Percentiles rank a stretch among this genome's conserved stretches.
phyloP scores from a whole-genome alignment of 2,888 invertebrate genomes.

The Ichneumoninae sp. region DNA sequence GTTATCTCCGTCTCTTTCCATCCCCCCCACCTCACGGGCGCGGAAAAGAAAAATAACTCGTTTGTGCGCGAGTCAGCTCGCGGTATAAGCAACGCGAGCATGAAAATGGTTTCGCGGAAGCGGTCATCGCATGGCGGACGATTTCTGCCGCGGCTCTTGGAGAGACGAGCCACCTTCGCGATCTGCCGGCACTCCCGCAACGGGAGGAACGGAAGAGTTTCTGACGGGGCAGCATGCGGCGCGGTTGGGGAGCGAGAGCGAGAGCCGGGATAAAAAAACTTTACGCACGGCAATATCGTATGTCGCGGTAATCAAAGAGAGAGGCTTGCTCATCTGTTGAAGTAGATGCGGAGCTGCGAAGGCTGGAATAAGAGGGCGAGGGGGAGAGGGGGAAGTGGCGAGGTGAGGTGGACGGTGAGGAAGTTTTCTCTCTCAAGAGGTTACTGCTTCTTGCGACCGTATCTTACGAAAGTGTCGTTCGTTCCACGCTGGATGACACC shows the following conservation, averaged over 20 bases:
- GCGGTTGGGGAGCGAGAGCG: slow-evolving; percentile 44
- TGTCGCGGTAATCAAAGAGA: slow-evolving; percentile 74
- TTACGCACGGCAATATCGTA: slow-evolving; percentile 71
- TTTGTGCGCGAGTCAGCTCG: slow-evolving; percentile 64
- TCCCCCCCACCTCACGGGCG: slow-evolving; percentile 11
- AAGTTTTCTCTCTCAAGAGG: slow-evolving; percentile 36
- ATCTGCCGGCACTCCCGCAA: slow-evolving; percentile 25
- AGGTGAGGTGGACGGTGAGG: slow-evolving; percentile 14
- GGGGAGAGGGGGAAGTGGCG: slow-evolving; percentile 6
- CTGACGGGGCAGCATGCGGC: slow-evolving; percentile 45
- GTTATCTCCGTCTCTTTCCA: not conserved
- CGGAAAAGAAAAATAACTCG: slow-evolving; percentile 65
- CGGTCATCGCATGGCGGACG: slow-evolving; percentile 62
- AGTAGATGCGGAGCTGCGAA: slow-evolving; percentile 63
- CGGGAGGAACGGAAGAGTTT: slow-evolving; percentile 56
- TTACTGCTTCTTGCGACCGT: slow-evolving; percentile 72
- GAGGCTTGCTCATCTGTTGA: not conserved
- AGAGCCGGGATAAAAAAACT: slow-evolving; percentile 65
- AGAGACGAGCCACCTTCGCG: slow-evolving; percentile 8
- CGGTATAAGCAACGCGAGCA: slow-evolving; percentile 64
- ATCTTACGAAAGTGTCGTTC: slow-evolving; percentile 75
- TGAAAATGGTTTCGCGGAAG: slow-evolving; percentile 79
- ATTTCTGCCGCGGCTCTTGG: slow-evolving; percentile 36
- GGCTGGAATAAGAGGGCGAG: not conserved
- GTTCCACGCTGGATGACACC: slow-evolving; percentile 78